phyloP scores from a whole-genome alignment of 2,888 invertebrate genomes.

The Platycheirus albimanus region DNA sequence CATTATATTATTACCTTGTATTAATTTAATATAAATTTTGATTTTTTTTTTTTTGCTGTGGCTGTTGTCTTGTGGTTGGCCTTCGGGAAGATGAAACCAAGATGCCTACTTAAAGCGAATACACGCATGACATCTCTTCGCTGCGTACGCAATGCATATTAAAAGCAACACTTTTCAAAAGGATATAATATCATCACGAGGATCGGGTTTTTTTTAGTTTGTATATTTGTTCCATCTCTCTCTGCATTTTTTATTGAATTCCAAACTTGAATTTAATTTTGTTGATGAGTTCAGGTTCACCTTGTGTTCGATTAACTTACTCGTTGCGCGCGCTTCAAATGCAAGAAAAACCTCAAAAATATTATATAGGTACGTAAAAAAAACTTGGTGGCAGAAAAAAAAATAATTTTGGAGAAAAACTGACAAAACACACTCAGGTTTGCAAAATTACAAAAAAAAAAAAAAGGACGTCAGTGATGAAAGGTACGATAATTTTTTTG shows the following conservation, averaged over 20 bases:
- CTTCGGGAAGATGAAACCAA: conserved; percentile 70
- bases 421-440: conserved; percentile 55
- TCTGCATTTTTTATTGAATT: conserved; percentile 58
- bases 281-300: conserved; percentile 72
- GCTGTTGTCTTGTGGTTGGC: conserved; percentile 51
- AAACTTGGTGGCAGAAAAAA: too few species aligned
- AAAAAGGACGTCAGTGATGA: conserved; percentile 50
- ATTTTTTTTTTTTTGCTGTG: neutral
- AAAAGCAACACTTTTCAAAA: conserved; percentile 64
- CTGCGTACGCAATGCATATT: conserved; percentile 64
- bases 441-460: neutral
- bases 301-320: conserved; percentile 72
- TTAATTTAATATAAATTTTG: conserved; percentile 64
- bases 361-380: neutral
- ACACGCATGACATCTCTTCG: conserved; percentile 67
- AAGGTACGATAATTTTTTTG: conserved; percentile 71
- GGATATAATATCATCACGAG: conserved; percentile 43
- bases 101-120: conserved; percentile 67
- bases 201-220: conserved; percentile 4
- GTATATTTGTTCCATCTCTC: conserved; percentile 13
- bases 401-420: conserved; percentile 54
- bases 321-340: conserved; percentile 70
- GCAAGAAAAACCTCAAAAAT: conserved; percentile 58
- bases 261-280: conserved; percentile 71
- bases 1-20: conserved; percentile 68